Conservation (phyloP, 1,140 invertebrate genomes). For the Steinernema khuongi region DNA sequence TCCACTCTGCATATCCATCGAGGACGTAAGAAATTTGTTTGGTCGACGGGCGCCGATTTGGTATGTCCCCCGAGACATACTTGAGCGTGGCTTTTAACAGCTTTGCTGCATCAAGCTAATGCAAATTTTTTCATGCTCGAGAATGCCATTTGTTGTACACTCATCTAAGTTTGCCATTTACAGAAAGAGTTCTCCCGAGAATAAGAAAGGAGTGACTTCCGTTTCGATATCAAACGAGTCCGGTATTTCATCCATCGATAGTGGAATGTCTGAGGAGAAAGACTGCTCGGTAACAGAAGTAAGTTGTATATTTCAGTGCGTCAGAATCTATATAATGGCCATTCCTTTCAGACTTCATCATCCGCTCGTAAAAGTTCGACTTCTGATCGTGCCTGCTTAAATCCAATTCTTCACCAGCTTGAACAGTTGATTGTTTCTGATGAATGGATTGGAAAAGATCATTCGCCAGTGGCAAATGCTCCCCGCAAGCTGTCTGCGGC, state of each 20-base stretch:
- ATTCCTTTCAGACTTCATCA: not conserved
- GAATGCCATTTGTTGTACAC: not conserved
- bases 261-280: not conserved
- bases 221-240: not conserved
- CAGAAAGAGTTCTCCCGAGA: not conserved
- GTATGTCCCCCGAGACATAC: not conserved
- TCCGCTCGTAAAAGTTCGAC: not conserved
- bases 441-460: constrained; percentile 38
- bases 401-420: constrained; percentile 35
- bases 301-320: not conserved
- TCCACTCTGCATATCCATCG: too few relatives aligned
- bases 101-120: not conserved
- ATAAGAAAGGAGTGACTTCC: not conserved
- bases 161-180: not conserved
- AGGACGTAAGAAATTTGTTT: not conserved
- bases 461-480: constrained; percentile 20
- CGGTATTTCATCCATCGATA: not conserved
- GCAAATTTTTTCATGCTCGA: not conserved
- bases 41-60: not conserved
- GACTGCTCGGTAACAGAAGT: not conserved
- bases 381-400: not conserved
- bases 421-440: constrained; percentile 43
- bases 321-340: not conserved
- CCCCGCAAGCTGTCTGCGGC: constrained; percentile 25
- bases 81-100: not conserved